Evolutionary conservation across 2,113 vertebrate genomes (phyloP), one percentile per base, ranked within the genome.

Genomic region (Pomatorhinus ruficollis): DNA sequence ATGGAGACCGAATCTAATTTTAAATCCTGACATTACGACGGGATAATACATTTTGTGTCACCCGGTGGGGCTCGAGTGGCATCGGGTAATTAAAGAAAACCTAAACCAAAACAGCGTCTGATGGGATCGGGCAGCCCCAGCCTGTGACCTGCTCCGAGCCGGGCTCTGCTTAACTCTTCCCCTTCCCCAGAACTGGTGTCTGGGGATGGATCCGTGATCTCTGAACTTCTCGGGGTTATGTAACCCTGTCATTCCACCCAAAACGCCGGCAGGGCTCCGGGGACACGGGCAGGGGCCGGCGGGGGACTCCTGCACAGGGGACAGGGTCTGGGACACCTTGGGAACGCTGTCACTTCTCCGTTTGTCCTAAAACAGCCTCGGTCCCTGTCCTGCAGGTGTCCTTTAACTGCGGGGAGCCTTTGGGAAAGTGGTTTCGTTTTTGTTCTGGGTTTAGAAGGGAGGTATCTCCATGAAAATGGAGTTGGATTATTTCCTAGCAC

Each of bases 11-110:
- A 75, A 88, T 86, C 93, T 95, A 88, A 95, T 98, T 97, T 95
- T 97, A 96, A 96, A 96, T 91, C 45, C 72, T 92, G 96, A 96
- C 90, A 65, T 93, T 79, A 72, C 13, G 81, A 52, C 37, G 82
- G 93, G 95, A 77, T 95, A 89, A 96, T 86, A 72, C 89, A 39
- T 93, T 97, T 42, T 80, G 35, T 95, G 90, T 97, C 86, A 76
- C 69, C 87, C 56, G 5, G 81, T 72, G 77, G 66, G 80, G 90
- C 93, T 96, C 90, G 23, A 50, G 80, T 78, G 92, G 82, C 95
- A 86, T 5, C 1, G 44, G 53, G 69, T 92, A 90, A 83, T 95
- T 95, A 91, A 77, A 93, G 78, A 57, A 94, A 96, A 77, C 47
- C 89, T 68, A 69, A 88, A 87, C 12, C 61, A 54, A 87, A 83